These are phyloP conservation scores for Anoplopoma fimbria DNA, from an alignment of 2,113 vertebrate genomes.

Conservation along the genomic window DNA sequence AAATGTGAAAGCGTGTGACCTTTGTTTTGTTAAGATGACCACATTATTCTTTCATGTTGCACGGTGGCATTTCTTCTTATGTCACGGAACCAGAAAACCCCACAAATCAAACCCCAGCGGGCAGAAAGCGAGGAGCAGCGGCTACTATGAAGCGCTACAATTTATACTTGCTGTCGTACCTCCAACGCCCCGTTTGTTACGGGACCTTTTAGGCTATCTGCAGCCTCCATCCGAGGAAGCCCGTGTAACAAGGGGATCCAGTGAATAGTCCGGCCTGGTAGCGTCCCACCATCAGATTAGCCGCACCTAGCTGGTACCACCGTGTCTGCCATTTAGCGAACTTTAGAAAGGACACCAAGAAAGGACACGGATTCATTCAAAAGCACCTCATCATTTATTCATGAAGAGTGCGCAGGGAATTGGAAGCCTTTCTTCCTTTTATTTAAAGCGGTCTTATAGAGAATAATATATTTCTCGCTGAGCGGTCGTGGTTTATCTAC, in stretches of 20 bases:
- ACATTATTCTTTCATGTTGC: slow-evolving; percentile 14
- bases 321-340: slow-evolving; percentile 74
- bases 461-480: slow-evolving; percentile 57
- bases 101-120: not conserved
- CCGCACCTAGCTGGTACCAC: slow-evolving; percentile 37
- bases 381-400: slow-evolving; percentile 76
- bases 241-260: slow-evolving; percentile 18
- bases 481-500: slow-evolving; percentile 49
- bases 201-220: slow-evolving; percentile 34
- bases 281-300: slow-evolving; percentile 66
- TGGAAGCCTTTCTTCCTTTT: slow-evolving; percentile 66
- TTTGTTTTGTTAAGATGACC: slow-evolving; percentile 37
- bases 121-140: not conserved
- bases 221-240: not conserved
- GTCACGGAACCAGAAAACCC: not conserved
- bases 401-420: slow-evolving; percentile 68
- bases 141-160: not conserved
- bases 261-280: slow-evolving; percentile 33
- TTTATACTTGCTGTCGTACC: not conserved
- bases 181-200: not conserved
- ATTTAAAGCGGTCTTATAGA: slow-evolving; percentile 44
- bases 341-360: slow-evolving; percentile 74
- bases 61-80: slow-evolving; percentile 7
- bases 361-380: slow-evolving; percentile 73
- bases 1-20: slow-evolving; percentile 38